phyloP scores from a whole-genome alignment of 2,888 invertebrate genomes.

The Drosophila mettleri region DNA sequence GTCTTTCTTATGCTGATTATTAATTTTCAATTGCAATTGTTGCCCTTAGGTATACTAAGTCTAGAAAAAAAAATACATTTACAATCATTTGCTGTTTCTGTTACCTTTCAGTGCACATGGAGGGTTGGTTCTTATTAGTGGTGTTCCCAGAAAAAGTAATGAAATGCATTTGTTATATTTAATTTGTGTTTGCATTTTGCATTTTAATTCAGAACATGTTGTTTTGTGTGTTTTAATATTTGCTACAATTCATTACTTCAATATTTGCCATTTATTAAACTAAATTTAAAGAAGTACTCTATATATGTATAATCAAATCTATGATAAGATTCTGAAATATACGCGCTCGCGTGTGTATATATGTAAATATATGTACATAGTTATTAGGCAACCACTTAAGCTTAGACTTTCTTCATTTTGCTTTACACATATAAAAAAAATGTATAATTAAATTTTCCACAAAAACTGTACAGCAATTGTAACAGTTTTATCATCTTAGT shows the following conservation, averaged over 20 bases:
- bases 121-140: slow-evolving; percentile 66
- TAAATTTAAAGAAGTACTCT: slow-evolving; percentile 68
- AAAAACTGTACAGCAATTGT: slow-evolving; percentile 68
- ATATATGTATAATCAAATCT: slow-evolving; percentile 46
- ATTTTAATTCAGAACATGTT: slow-evolving; percentile 65
- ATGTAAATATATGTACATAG: slow-evolving; percentile 72
- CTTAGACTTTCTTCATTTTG: slow-evolving; percentile 43
- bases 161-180: slow-evolving; percentile 12
- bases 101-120: slow-evolving; percentile 50
- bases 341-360: slow-evolving; percentile 29
- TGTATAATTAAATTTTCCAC: slow-evolving; percentile 46
- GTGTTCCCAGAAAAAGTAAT: slow-evolving; percentile 35
- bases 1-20: slow-evolving; percentile 70
- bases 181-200: slow-evolving; percentile 25
- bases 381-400: slow-evolving; percentile 77
- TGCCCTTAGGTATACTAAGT: slow-evolving; percentile 59
- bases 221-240: slow-evolving; percentile 37
- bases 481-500: slow-evolving; percentile 18
- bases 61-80: slow-evolving; percentile 58
- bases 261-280: slow-evolving; percentile 58
- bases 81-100: slow-evolving; percentile 41
- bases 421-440: slow-evolving; percentile 67
- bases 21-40: slow-evolving; percentile 60
- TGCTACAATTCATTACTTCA: slow-evolving; percentile 72
- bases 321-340: slow-evolving; percentile 37